Percentiles rank a stretch among this genome's conserved stretches.
phyloP scores from a whole-genome alignment of 2,113 vertebrate genomes.

The Hyperopisus bebe region DNA sequence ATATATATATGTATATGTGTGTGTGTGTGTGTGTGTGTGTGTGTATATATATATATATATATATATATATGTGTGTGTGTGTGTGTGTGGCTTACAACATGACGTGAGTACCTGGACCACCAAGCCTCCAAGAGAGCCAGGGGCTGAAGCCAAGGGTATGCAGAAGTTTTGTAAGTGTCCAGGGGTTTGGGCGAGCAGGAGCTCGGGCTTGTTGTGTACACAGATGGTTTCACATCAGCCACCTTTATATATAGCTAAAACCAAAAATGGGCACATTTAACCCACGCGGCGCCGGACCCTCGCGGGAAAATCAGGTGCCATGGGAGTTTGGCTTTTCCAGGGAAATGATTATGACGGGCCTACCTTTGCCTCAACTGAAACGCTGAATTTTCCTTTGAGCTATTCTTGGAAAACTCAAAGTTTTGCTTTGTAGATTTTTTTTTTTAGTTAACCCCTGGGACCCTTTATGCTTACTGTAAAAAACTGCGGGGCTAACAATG shows the following conservation, averaged over 20 bases:
- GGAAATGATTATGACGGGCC: constrained; percentile 29
- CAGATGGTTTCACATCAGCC: constrained; percentile 26
- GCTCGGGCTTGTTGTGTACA: constrained; percentile 34
- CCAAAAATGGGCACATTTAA: background rate
- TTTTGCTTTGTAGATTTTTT: constrained; percentile 40
- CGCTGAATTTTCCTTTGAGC: constrained; percentile 50
- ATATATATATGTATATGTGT: no score
- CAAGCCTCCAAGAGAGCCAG: constrained; percentile 75
- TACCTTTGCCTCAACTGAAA: constrained; percentile 42
- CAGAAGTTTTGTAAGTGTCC: constrained; percentile 77
- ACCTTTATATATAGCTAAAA: background rate
- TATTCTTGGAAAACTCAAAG: constrained; percentile 44
- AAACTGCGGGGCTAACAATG: constrained; percentile 51
- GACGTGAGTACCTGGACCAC: constrained; percentile 78
- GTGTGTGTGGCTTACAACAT: constrained; percentile 68
- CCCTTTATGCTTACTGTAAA: constrained; percentile 59
- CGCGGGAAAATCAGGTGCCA: background rate
- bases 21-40: constrained; percentile 38
- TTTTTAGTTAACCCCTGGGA: constrained; percentile 34
- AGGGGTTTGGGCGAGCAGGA: constrained; percentile 25
- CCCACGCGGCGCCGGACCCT: background rate
- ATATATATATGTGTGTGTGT: background rate
- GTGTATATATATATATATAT: constrained; percentile 54
- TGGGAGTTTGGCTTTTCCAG: constrained; percentile 1
- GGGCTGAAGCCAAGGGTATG: constrained; percentile 55